Conservation (phyloP, 2,113 vertebrate genomes). For the Hyperoodon ampullatus region DNA sequence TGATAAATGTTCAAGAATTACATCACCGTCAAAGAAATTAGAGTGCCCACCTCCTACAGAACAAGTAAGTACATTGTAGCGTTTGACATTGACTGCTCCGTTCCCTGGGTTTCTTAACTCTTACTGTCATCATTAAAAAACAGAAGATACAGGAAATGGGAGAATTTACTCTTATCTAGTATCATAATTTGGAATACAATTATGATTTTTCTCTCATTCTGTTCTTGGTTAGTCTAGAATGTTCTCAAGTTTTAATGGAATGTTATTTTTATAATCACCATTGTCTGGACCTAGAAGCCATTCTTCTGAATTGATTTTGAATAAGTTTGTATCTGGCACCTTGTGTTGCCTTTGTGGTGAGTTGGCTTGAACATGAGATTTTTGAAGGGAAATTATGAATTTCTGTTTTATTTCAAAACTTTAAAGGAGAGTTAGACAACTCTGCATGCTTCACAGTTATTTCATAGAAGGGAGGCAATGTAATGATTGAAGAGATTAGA, state of each 20-base stretch:
- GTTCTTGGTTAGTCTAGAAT: neutral
- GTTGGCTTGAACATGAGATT: constrained; percentile 6
- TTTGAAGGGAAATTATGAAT: neutral
- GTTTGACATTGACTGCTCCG: neutral
- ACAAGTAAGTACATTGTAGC: constrained; percentile 81
- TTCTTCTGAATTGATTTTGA: neutral
- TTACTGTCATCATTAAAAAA: neutral
- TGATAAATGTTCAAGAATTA: constrained; percentile 80
- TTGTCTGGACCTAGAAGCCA: neutral
- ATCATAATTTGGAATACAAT: neutral
- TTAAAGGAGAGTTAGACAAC: neutral
- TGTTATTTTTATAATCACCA: neutral
- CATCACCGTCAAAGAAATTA: constrained; percentile 83
- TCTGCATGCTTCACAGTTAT: neutral
- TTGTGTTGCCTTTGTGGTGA: neutral
- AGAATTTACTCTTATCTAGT: neutral
- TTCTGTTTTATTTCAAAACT: neutral
- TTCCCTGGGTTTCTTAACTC: neutral
- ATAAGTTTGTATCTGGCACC: neutral
- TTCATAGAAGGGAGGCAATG: neutral
- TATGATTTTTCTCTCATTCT: neutral
- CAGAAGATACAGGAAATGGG: neutral
- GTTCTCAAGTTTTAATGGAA: neutral
- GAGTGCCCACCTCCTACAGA: constrained; percentile 81
- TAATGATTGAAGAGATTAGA: neutral